Evolutionary conservation across 2,113 vertebrate species (phyloP).

Genomic region (Willisornis vidua): DNA sequence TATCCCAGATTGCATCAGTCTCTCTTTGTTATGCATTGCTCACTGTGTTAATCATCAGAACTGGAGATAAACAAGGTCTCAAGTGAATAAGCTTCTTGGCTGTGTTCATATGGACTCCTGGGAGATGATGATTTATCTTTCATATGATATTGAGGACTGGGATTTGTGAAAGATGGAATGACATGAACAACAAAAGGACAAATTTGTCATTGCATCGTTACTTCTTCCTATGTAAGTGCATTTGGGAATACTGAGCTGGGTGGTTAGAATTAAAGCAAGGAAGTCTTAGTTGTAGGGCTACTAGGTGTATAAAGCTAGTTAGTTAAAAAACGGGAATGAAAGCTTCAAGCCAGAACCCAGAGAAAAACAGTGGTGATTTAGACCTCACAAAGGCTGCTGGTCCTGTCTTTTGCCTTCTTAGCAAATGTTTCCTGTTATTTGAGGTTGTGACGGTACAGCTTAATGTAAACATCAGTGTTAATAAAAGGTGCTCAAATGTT

Average conservation of each 20-base stretch:
- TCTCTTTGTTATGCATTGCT: not conserved
- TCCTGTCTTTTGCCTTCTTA: not conserved
- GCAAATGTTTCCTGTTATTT: not conserved
- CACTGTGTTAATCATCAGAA: slow-evolving; percentile 33
- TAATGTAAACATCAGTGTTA: not conserved
- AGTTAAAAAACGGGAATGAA: not conserved
- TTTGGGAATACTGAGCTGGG: not conserved
- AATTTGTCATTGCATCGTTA: slow-evolving; percentile 1
- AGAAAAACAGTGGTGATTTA: not conserved
- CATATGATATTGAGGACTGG: not conserved
- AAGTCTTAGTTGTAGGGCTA: not conserved
- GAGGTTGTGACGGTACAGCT: not conserved
- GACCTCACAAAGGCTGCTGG: not conserved
- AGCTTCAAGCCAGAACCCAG: not conserved
- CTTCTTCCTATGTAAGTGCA: not conserved
- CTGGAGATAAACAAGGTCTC: slow-evolving; percentile 41
- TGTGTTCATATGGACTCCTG: not conserved
- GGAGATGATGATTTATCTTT: slow-evolving; percentile 31
- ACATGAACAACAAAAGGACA: not conserved
- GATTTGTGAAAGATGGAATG: slow-evolving; percentile 18
- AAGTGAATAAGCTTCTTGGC: slow-evolving; percentile 45
- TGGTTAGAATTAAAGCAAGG: not conserved
- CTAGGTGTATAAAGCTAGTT: not conserved
- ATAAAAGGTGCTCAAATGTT: slow-evolving; percentile 8
- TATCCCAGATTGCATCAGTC: slow-evolving; percentile 20